Evolutionary conservation across 2,797 vertebrate genomes (phyloP).

Genomic region (Pempheris klunzingeri): DNA sequence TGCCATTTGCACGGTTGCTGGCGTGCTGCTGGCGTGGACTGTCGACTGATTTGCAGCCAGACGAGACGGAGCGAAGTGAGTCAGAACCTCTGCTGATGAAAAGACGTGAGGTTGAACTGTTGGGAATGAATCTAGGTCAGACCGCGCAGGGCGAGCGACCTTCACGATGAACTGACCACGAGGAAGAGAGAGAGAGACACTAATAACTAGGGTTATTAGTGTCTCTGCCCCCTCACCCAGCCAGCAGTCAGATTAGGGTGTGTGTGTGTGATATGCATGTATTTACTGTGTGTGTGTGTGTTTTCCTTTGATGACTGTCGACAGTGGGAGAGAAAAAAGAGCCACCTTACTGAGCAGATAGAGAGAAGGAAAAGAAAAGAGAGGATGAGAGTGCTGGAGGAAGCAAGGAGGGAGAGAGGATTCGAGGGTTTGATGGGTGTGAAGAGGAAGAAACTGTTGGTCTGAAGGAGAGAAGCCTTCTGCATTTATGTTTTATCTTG

Average conservation of each 20-base stretch:
- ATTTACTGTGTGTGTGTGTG: slow-evolving; percentile 20
- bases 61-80: slow-evolving; percentile 37
- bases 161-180: slow-evolving; percentile 44
- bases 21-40: background rate
- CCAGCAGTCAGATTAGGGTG: slow-evolving; percentile 37
- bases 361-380: background rate
- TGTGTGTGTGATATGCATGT: slow-evolving; percentile 30
- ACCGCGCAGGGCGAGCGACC: slow-evolving; percentile 37
- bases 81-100: slow-evolving; percentile 57
- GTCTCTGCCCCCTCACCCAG: slow-evolving; percentile 31
- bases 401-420: background rate
- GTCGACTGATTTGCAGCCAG: background rate
- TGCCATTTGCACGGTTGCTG: background rate
- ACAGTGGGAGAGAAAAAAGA: slow-evolving; percentile 13
- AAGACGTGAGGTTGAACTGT: slow-evolving; percentile 50
- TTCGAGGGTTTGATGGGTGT: background rate
- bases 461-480: background rate
- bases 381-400: slow-evolving; percentile 1
- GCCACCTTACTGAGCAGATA: slow-evolving; percentile 20
- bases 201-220: slow-evolving; percentile 55
- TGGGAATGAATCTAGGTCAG: slow-evolving; percentile 74
- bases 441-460: background rate
- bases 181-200: slow-evolving; percentile 38
- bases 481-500: too few relatives aligned
- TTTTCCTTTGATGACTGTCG: slow-evolving; percentile 35